Evolutionary conservation across 2,113 vertebrate genomes (phyloP).

Genomic region (Andinoacara biseriatus): DNA sequence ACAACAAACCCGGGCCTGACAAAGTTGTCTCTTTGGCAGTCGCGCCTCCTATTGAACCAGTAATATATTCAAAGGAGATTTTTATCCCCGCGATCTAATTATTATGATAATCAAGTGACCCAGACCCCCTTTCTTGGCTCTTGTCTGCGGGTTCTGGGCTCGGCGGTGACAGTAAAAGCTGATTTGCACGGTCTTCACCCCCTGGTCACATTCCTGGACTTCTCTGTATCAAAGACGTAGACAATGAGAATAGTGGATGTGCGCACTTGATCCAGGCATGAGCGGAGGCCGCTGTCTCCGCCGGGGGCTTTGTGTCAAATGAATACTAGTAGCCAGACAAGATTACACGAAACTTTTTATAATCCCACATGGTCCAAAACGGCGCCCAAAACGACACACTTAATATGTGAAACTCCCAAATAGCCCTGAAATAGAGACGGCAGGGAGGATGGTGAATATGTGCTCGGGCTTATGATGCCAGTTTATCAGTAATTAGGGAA

Average conservation of each 20-base stretch:
- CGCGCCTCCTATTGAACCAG: conserved; percentile 84
- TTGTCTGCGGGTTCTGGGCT: conserved; percentile 80
- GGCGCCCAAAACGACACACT: conserved; percentile 35
- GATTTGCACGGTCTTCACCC: conserved; percentile 84
- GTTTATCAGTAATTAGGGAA: conserved; percentile 19
- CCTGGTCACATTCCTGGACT: conserved; percentile 83
- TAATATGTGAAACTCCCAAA: conserved; percentile 29
- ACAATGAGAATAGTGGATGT: conserved; percentile 74
- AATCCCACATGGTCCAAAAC: conserved; percentile 61
- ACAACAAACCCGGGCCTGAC: conserved; percentile 77
- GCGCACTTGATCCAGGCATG: conserved; percentile 75
- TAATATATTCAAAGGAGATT: conserved; percentile 90
- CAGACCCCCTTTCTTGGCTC: conserved; percentile 70
- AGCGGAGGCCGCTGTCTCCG: conserved; percentile 58
- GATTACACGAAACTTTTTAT: conserved; percentile 72
- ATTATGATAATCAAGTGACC: conserved; percentile 82
- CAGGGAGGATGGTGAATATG: neutral
- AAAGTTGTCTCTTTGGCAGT: conserved; percentile 87
- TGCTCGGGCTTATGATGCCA: neutral
- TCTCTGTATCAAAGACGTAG: conserved; percentile 70
- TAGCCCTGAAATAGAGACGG: neutral
- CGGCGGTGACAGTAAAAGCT: conserved; percentile 82
- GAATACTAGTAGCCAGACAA: conserved; percentile 66
- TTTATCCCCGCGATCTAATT: conserved; percentile 84
- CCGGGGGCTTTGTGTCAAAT: conserved; percentile 75